Percentiles rank a stretch among this genome's conserved stretches.
Conservation (phyloP, 2,797 vertebrate species). For the Crenichthys baileyi region DNA sequence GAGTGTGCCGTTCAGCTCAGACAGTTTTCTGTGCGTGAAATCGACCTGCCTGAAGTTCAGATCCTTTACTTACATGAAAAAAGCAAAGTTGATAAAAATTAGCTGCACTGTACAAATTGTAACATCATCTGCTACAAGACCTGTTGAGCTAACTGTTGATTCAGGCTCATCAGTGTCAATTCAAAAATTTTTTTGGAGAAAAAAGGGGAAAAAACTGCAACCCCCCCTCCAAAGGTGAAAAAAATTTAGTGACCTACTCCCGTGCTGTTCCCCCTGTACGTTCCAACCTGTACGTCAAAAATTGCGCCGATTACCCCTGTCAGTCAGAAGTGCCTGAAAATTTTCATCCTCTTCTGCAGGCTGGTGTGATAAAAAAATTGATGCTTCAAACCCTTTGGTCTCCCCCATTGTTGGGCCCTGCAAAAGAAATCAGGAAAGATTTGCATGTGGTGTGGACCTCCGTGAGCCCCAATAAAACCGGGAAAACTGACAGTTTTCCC, state of each 20-base stretch:
- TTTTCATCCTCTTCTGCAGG: not conserved
- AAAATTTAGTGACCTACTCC: not conserved
- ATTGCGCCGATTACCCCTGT: not conserved
- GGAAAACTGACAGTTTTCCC: not conserved
- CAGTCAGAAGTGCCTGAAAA: not conserved
- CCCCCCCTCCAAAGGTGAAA: conserved; percentile 1
- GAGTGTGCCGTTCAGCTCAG: not conserved
- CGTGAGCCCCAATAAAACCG: not conserved
- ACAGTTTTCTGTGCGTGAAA: not conserved
- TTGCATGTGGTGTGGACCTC: not conserved
- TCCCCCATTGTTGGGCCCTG: not conserved
- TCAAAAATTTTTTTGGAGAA: not conserved
- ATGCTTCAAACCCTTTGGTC: not conserved
- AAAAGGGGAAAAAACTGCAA: not conserved
- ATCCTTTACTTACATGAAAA: not conserved
- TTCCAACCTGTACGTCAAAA: not conserved
- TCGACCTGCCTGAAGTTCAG: not conserved
- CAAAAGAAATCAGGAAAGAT: conserved; percentile 5
- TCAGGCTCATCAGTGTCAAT: not conserved
- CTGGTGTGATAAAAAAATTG: not conserved
- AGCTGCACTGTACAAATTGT: not conserved
- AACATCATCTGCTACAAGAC: not conserved
- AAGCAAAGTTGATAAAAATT: not conserved
- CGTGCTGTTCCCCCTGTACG: too few species aligned
- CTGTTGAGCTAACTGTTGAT: not conserved